Evolutionary conservation across 2,113 vertebrate genomes (phyloP).

Genomic region (Electrona antarctica): DNA sequence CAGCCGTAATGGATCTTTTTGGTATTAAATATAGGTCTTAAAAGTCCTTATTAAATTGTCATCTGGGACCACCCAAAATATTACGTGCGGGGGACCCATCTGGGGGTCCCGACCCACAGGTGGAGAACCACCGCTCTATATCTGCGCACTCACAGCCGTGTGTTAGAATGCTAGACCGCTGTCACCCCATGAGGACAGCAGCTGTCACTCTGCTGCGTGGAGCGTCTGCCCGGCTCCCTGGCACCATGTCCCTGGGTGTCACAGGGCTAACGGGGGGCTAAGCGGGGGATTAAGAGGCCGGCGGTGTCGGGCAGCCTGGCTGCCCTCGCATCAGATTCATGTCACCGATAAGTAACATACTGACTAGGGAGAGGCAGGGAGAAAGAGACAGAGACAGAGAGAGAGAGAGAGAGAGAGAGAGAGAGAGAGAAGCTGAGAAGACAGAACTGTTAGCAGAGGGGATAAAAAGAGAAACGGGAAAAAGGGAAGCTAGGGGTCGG

Average conservation of each 20-base stretch:
- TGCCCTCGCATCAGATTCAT: conserved; percentile 38
- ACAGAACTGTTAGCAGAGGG: no score
- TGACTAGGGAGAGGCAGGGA: not conserved
- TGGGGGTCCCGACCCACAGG: no score
- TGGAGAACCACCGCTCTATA: no score
- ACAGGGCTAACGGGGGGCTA: conserved; percentile 45
- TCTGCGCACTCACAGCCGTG: no score
- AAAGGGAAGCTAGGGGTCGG: no score
- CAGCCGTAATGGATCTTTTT: no score
- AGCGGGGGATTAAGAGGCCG: conserved; percentile 34
- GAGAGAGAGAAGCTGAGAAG: no score
- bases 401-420: not conserved
- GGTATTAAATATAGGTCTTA: no score
- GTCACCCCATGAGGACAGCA: conserved; percentile 34
- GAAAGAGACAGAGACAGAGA: not conserved
- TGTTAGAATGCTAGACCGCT: not conserved
- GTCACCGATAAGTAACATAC: conserved; percentile 51
- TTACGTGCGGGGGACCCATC: no score
- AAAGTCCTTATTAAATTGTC: no score
- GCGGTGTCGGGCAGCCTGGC: conserved; percentile 31
- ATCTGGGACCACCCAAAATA: no score
- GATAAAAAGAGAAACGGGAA: no score
- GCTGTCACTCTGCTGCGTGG: conserved; percentile 49
- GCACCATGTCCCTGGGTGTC: conserved; percentile 26
- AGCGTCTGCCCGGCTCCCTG: conserved; percentile 37